Percentiles rank a stretch among this genome's conserved stretches.
Conservation (phyloP, 2,888 invertebrate species). For the Latrodectus hesperus region DNA sequence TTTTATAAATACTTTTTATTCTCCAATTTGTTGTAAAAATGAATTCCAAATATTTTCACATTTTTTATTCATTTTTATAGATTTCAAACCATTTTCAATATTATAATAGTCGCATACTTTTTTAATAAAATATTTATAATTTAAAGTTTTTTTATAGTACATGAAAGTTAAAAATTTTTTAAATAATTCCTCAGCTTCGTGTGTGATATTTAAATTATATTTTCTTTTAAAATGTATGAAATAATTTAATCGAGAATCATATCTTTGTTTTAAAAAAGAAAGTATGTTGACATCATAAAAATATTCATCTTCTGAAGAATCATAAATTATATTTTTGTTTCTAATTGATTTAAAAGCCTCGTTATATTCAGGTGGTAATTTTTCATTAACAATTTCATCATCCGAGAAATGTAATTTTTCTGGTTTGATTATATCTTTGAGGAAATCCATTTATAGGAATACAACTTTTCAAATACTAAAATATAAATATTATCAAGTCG, state of each 20-base stretch:
- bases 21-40: not conserved
- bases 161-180: not conserved
- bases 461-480: no score
- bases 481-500: no score
- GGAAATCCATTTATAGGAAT: no score
- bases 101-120: conserved; percentile 6
- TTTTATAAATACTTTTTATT: not conserved
- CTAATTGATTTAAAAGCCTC: not conserved
- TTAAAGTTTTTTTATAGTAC: not conserved
- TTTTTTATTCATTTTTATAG: not conserved
- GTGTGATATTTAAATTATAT: no score
- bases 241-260: not conserved
- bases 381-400: not conserved
- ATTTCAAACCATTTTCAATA: conserved; percentile 3
- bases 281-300: not conserved
- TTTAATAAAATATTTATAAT: conserved; percentile 8
- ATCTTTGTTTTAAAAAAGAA: not conserved
- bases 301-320: not conserved
- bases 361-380: not conserved
- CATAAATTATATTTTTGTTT: not conserved
- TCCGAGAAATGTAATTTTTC: no score
- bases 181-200: not conserved
- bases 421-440: no score
- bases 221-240: no score
- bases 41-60: conserved; percentile 10